Evolutionary conservation across 2,888 invertebrate species (phyloP), one percentile per base, ranked within the genome.

Genomic region (Drosophila tanythrix): DNA sequence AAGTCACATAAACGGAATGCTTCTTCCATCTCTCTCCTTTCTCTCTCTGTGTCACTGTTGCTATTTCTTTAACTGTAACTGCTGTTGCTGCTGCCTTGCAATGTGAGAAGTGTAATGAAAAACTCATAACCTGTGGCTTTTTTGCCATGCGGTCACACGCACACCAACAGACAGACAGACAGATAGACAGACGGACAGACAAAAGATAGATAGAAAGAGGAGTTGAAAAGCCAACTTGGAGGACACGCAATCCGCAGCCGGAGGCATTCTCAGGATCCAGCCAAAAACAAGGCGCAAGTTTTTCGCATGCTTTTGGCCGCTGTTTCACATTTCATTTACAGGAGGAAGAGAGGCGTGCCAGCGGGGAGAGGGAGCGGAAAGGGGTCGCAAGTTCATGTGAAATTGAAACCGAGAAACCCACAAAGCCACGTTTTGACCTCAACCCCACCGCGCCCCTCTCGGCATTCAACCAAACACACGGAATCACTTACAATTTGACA

Each of bases 111-210:
- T 56, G 61, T 82, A 89, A 87, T 84, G 84, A 84, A 87, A 87
- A 74, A 83, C 84, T 83, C 89, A 84, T 84, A 84, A 84, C 84
- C 84, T 84, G 84, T 89, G 89, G 84, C 88, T 89, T 84, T 87
- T 87, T 76, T 68, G 89, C 79, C 81, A 83, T 83, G 86, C 81
- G 89, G 89, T 88, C 87, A 83, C 81, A 88, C 86, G 82, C 87
- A 79, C 82, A 67, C 58, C 60, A 64, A 68, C 53, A 68, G 46
- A 36, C 21, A 53, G 11, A 27, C 38, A 33, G 56, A 33, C 43
- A 35, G 52, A 53, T 52, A 21, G 21, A 35, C 27, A 51, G 25
- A 33, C 21, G 27, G 59, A 68, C 70, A 65, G 58, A 50, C 52
- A 51, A 58, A 68, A 63, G 40, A 53, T 36, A 59, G 43, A 52